phyloP scores from a whole-genome alignment of 2,113 vertebrate genomes.

The Prinia subflava region DNA sequence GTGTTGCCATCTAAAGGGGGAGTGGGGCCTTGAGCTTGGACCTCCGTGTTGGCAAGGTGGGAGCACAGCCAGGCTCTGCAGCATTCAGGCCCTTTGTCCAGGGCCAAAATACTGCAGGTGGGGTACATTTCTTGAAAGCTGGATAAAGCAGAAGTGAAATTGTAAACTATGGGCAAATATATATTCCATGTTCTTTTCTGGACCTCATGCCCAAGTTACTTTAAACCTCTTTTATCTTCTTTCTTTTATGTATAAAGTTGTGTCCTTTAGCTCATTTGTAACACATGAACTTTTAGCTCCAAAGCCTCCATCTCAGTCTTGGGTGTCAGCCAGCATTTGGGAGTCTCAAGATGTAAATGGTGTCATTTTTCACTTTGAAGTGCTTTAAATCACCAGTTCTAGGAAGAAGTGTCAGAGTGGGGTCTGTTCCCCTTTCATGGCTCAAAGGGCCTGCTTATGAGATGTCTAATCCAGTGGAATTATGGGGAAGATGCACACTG shows the following conservation, averaged over 20 bases:
- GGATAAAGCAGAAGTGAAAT: neutral
- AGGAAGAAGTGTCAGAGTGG: neutral
- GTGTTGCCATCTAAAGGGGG: neutral
- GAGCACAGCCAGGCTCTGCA: neutral
- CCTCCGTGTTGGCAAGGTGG: neutral
- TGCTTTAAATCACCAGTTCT: neutral
- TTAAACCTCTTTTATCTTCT: neutral
- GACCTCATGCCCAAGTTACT: neutral
- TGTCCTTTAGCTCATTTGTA: neutral
- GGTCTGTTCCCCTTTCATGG: neutral
- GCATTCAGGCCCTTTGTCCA: neutral
- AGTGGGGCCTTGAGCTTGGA: neutral
- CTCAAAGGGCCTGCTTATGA: neutral
- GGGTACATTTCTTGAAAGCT: neutral
- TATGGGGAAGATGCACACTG: constrained; percentile 12
- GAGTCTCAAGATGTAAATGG: neutral
- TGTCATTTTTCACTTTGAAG: neutral
- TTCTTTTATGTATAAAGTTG: neutral
- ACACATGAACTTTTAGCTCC: neutral
- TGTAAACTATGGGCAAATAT: neutral
- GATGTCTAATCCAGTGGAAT: constrained; percentile 31
- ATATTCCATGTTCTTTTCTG: neutral
- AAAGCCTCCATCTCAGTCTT: neutral
- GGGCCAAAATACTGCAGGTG: neutral
- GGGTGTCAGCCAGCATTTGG: neutral